Percentiles rank a stretch among this genome's conserved stretches.
Conservation (phyloP, 2,113 vertebrate species). For the Callipepla squamata region DNA sequence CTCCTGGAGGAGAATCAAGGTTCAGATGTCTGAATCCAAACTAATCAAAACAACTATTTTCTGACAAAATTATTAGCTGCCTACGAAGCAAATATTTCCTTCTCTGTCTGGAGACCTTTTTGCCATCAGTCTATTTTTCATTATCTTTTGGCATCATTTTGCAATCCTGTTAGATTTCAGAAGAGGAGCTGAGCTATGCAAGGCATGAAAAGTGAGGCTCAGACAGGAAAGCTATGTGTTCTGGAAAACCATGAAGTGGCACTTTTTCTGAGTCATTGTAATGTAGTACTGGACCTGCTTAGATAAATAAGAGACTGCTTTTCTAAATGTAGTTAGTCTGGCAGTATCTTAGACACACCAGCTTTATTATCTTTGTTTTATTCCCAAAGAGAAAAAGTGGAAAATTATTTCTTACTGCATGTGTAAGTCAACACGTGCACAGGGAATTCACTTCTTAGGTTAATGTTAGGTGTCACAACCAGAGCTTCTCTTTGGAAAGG, state of each 20-base stretch:
- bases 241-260: background rate
- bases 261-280: background rate
- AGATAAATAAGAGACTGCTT: background rate
- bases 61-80: slow-evolving; percentile 58
- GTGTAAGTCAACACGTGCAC: background rate
- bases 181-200: background rate
- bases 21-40: slow-evolving; percentile 50
- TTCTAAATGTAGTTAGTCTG: background rate
- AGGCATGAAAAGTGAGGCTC: background rate
- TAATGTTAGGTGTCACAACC: background rate
- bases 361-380: background rate
- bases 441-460: background rate
- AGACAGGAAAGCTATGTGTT: background rate
- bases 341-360: background rate
- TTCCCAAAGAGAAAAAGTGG: background rate
- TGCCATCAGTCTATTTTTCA: slow-evolving; percentile 37
- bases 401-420: background rate
- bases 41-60: slow-evolving; percentile 54
- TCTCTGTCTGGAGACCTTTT: slow-evolving; percentile 33
- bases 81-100: slow-evolving; percentile 50
- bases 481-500: slow-evolving; percentile 31
- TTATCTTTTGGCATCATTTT: slow-evolving; percentile 8
- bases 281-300: background rate
- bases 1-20: slow-evolving; percentile 46
- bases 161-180: slow-evolving; percentile 21